Evolutionary conservation across 2,113 vertebrate genomes (phyloP).

Genomic region (Collichthys lucidus): DNA sequence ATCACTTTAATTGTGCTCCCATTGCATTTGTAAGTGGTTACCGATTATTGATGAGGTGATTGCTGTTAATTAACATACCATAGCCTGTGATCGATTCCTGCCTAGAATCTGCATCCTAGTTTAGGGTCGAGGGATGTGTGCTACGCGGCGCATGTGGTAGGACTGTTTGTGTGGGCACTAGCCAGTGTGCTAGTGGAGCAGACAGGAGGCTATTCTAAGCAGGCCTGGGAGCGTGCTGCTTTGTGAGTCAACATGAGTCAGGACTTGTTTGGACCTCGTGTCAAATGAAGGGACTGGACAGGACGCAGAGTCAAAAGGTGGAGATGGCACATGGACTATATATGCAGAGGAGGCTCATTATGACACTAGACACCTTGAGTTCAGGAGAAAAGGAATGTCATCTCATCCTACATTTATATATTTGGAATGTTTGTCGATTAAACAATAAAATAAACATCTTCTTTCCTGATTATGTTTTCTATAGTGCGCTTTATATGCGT

Average conservation of each 20-base stretch:
- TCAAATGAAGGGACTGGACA: conserved; percentile 43
- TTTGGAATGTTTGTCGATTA: background rate
- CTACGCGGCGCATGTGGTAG: background rate
- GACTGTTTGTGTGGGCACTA: conserved; percentile 41
- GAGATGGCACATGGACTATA: background rate
- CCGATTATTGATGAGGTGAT: background rate
- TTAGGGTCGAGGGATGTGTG: background rate
- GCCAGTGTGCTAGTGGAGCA: conserved; percentile 72
- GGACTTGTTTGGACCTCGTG: conserved; percentile 60
- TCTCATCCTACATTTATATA: background rate
- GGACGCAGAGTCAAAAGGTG: conserved; percentile 5
- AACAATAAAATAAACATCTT: background rate
- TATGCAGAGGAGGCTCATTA: background rate
- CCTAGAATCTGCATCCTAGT: background rate
- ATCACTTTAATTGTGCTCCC: background rate
- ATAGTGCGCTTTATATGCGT: background rate
- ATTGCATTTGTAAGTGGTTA: background rate
- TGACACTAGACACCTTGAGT: background rate
- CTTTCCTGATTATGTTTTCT: background rate
- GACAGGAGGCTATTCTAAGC: conserved; percentile 75
- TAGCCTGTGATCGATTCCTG: background rate
- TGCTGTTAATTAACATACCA: background rate
- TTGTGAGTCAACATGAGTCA: conserved; percentile 77
- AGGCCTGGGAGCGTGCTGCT: conserved; percentile 64
- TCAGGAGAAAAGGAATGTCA: background rate